These are phyloP conservation scores for Laothoe populi DNA, from an alignment of 2,888 invertebrate genomes.

Conservation along the genomic window DNA sequence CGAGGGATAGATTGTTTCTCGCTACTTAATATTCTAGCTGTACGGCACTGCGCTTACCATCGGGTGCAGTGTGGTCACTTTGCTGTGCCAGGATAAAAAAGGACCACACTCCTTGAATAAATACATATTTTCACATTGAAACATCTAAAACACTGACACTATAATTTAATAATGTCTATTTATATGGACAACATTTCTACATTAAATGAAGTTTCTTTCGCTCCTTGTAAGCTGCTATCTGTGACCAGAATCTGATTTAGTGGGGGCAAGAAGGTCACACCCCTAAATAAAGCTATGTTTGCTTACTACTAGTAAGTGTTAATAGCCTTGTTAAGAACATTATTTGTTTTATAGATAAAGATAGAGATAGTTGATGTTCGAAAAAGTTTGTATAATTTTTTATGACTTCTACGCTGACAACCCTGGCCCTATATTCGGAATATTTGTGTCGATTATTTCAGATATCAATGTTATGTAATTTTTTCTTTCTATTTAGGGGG, in stretches of 20 bases:
- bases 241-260: conserved; percentile 11
- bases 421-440: neutral
- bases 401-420: neutral
- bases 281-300: neutral
- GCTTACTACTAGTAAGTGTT: conserved; percentile 9
- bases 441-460: neutral
- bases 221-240: conserved; percentile 1
- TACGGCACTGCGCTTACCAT: too few species aligned
- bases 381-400: neutral
- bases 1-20: too few species aligned
- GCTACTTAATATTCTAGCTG: too few species aligned
- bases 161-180: too few species aligned
- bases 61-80: too few species aligned
- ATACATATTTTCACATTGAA: too few species aligned
- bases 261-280: neutral
- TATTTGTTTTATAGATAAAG: neutral
- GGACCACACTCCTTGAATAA: too few species aligned
- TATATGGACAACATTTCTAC: conserved; percentile 1
- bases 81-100: too few species aligned
- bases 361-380: neutral
- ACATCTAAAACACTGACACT: too few species aligned
- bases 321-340: conserved; percentile 1
- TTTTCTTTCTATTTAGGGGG: too few species aligned
- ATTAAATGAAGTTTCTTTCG: conserved; percentile 16
- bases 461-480: too few species aligned